phyloP scores from a whole-genome alignment of 1,140 invertebrate genomes.

The Amphibalanus amphitrite region DNA sequence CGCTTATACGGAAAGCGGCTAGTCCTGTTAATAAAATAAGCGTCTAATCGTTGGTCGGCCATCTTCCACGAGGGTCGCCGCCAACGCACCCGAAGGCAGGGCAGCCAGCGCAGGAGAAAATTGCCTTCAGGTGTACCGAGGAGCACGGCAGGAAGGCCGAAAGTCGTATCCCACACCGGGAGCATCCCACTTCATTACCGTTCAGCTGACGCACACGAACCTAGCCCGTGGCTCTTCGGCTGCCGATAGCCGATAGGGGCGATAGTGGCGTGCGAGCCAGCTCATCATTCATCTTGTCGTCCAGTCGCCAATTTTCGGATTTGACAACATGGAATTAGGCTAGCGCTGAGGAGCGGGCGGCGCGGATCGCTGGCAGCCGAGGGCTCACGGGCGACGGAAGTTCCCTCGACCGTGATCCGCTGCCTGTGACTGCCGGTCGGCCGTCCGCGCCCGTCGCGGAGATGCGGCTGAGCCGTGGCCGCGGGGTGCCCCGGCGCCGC shows the following conservation, averaged over 20 bases:
- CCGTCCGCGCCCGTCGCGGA: no score
- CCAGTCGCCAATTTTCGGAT: neutral
- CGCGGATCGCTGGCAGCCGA: no score
- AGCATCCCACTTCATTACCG: slow-evolving; percentile 1
- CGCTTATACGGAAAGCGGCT: neutral
- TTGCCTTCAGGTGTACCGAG: neutral
- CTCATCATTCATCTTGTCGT: neutral
- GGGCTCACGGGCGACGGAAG: neutral
- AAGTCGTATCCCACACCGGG: neutral
- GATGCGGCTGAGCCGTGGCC: neutral
- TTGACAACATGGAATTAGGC: slow-evolving; percentile 1
- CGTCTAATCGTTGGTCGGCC: neutral
- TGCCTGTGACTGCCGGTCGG: no score
- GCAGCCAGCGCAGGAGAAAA: neutral
- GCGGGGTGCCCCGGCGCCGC: no score
- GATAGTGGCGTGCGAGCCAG: neutral
- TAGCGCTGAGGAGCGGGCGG: neutral
- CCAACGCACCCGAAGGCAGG: neutral
- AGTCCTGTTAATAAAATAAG: slow-evolving; percentile 1
- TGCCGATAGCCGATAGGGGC: neutral
- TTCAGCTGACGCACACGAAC: neutral
- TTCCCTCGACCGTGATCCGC: neutral
- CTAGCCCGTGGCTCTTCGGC: neutral
- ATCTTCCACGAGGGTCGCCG: neutral
- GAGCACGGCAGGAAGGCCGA: neutral